Percentiles rank a stretch among this genome's conserved stretches.
Evolutionary conservation across 2,888 invertebrate species (phyloP).

Genomic region (Trichogramma dendrolimi): DNA sequence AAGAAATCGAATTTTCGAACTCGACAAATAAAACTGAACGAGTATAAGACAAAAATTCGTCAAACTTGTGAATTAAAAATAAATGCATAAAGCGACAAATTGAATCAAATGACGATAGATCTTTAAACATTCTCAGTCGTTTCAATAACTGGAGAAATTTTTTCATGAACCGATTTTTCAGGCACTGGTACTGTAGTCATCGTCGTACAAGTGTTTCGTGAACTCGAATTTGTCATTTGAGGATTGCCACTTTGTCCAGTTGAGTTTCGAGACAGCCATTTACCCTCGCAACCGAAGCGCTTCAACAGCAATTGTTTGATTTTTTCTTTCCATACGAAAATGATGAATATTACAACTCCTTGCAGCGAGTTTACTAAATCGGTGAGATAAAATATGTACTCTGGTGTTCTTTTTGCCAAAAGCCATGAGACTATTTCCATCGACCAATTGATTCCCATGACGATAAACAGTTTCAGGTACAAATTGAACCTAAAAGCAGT

Average conservation of each 20-base stretch:
- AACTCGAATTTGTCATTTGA: too few relatives aligned
- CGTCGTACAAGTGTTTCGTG: too few relatives aligned
- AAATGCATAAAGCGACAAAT: too few relatives aligned
- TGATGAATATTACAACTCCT: slow-evolving; percentile 67
- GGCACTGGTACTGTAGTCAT: too few relatives aligned
- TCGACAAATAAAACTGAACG: too few relatives aligned
- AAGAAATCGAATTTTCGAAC: too few relatives aligned
- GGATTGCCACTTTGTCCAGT: slow-evolving; percentile 23
- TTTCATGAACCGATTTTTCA: too few relatives aligned
- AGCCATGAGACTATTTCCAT: slow-evolving; percentile 73
- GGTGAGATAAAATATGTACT: slow-evolving; percentile 59
- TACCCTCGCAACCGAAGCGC: slow-evolving; percentile 52
- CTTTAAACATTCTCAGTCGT: too few relatives aligned
- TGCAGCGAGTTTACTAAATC: slow-evolving; percentile 68
- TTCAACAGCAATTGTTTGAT: slow-evolving; percentile 61
- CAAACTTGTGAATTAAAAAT: too few relatives aligned
- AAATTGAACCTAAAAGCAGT: slow-evolving; percentile 64
- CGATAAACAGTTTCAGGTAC: slow-evolving; percentile 75
- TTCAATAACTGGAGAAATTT: too few relatives aligned
- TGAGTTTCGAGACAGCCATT: slow-evolving; percentile 50
- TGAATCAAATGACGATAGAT: too few relatives aligned
- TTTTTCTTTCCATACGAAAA: slow-evolving; percentile 70
- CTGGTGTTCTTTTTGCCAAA: slow-evolving; percentile 49
- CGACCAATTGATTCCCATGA: slow-evolving; percentile 83
- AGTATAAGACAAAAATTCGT: too few relatives aligned